Evolutionary conservation across 1,140 invertebrate species (phyloP).

Genomic region (Asobara japonica): DNA sequence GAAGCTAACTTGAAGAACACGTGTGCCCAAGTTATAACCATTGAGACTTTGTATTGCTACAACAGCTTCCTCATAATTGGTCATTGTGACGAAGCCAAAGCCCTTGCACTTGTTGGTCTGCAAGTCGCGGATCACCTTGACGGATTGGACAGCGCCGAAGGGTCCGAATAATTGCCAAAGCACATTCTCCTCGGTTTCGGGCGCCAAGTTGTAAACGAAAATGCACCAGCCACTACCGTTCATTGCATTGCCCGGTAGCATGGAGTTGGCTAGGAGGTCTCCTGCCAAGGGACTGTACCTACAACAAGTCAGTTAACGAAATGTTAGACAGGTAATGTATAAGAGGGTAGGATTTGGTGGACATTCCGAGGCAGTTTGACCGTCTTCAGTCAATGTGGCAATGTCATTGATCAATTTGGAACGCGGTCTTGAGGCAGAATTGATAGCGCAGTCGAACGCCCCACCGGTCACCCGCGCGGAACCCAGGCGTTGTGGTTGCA

Average conservation of each 20-base stretch:
- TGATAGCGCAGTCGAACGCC: too few relatives aligned
- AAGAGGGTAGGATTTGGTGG: too few relatives aligned
- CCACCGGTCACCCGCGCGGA: too few relatives aligned
- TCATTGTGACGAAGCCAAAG: constrained; percentile 99
- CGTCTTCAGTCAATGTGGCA: too few relatives aligned
- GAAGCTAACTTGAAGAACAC: constrained; percentile 98
- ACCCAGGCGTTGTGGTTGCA: too few relatives aligned
- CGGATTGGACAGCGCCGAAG: constrained; percentile 98
- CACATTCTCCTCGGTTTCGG: constrained; percentile 98
- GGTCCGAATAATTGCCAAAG: constrained; percentile 99
- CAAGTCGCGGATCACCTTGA: constrained; percentile 97
- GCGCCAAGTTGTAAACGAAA: constrained; percentile 98
- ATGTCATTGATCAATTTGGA: too few relatives aligned
- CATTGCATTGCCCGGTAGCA: constrained; percentile 84
- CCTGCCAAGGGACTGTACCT: constrained; percentile 96
- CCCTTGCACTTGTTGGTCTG: constrained; percentile 99
- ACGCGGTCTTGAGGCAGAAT: too few relatives aligned
- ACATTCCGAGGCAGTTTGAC: too few relatives aligned
- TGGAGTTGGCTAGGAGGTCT: constrained; percentile 87
- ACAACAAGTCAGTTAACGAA: constrained; percentile 48
- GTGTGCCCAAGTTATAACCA: constrained; percentile 96
- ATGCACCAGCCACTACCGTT: constrained; percentile 95
- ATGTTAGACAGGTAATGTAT: too few relatives aligned
- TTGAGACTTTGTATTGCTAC: constrained; percentile 98
- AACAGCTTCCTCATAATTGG: constrained; percentile 98